These are phyloP conservation scores for Gari tellinella DNA, from an alignment of 2,888 invertebrate species.

Conservation along the genomic window DNA sequence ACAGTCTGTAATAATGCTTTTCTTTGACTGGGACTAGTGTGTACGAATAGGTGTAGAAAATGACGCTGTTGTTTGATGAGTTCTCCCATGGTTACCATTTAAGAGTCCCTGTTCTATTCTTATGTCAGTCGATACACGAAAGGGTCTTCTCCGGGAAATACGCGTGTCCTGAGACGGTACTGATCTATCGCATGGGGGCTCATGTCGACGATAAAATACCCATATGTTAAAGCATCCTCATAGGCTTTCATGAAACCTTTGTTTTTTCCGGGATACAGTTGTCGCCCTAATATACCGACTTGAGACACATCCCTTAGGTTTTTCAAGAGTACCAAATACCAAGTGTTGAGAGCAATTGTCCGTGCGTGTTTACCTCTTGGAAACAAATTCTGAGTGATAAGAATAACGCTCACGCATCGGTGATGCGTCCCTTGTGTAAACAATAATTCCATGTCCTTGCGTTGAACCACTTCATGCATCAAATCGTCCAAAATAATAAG, in stretches of 20 bases:
- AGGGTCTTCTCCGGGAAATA: conserved; percentile 24
- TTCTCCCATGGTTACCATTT: conserved; percentile 26
- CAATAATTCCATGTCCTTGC: conserved; percentile 28
- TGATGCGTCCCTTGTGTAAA: conserved; percentile 39
- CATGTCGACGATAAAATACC: conserved; percentile 27
- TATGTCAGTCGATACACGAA: conserved; percentile 19
- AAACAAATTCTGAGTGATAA: conserved; percentile 17
- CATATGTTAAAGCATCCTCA: conserved; percentile 19
- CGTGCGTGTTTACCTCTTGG: conserved; percentile 18
- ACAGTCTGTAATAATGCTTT: conserved; percentile 28
- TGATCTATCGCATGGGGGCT: conserved; percentile 9
- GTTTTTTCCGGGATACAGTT: conserved; percentile 17
- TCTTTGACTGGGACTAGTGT: conserved; percentile 22
- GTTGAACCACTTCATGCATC: conserved; percentile 24
- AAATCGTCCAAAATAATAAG: conserved; percentile 37
- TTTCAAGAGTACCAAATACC: conserved; percentile 28
- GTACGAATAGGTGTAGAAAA: conserved; percentile 21
- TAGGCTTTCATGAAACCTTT: conserved; percentile 26
- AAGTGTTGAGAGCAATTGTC: conserved; percentile 33
- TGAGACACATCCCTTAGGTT: conserved; percentile 16
- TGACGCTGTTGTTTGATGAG: conserved; percentile 28
- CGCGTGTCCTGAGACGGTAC: conserved; percentile 17
- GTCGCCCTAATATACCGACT: conserved; percentile 5
- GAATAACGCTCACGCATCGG: conserved; percentile 14
- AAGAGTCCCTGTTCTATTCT: conserved; percentile 6